Evolutionary conservation across 2,888 invertebrate genomes (phyloP).

Genomic region (Tuta absoluta): DNA sequence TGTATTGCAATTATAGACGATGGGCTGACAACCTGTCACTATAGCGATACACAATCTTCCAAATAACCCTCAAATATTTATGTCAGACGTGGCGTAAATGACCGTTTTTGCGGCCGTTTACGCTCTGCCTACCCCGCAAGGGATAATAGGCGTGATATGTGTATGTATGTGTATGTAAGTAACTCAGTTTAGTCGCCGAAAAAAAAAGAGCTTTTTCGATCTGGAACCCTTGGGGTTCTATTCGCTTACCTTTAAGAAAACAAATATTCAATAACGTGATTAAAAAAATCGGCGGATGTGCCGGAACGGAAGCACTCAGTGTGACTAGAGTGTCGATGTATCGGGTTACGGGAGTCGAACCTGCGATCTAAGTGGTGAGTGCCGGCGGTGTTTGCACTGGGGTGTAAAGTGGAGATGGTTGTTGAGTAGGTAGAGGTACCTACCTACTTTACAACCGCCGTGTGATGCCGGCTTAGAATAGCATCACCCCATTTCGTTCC

Average conservation of each 20-base stretch:
- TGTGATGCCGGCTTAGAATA: background rate
- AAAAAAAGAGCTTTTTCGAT: too few species aligned
- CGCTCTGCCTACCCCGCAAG: too few species aligned
- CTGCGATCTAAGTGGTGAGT: constrained; percentile 13
- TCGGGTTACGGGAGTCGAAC: constrained; percentile 22
- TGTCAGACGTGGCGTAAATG: too few species aligned
- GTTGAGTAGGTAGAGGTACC: background rate
- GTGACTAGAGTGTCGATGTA: background rate
- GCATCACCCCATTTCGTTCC: background rate
- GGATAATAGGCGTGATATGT: too few species aligned
- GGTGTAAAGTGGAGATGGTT: background rate
- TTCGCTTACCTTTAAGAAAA: background rate
- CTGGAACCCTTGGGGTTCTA: background rate
- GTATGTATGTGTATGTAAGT: too few species aligned
- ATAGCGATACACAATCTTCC: too few species aligned
- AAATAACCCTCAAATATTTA: too few species aligned
- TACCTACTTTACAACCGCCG: too few species aligned
- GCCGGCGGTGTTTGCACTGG: constrained; percentile 11
- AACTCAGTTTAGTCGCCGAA: too few species aligned
- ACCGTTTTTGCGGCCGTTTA: too few species aligned
- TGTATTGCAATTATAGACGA: too few species aligned
- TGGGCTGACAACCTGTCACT: too few species aligned
- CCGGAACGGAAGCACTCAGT: constrained; percentile 10
- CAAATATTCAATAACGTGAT: background rate
- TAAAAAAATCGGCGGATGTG: constrained; percentile 17